Conservation (phyloP, 2,113 vertebrate species). For the Brachionichthys hirsutus region DNA sequence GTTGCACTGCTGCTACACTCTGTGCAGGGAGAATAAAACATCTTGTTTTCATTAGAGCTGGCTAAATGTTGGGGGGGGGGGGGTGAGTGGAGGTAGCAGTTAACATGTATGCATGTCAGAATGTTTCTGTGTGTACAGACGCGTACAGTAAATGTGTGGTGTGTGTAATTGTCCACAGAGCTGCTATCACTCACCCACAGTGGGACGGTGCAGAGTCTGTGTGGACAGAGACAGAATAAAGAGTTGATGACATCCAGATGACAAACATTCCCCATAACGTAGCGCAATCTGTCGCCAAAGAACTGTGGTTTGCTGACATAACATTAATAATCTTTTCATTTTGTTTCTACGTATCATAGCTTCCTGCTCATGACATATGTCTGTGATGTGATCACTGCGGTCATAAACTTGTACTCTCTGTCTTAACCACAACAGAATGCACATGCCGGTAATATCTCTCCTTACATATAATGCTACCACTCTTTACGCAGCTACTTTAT, state of each 20-base stretch:
- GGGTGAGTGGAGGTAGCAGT: conserved; percentile 47
- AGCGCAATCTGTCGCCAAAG: conserved; percentile 34
- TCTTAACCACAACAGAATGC: conserved; percentile 30
- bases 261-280: conserved; percentile 38
- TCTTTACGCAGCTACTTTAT: conserved; percentile 31
- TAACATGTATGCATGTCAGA: conserved; percentile 47
- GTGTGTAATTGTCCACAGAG: conserved; percentile 36
- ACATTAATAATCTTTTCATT: conserved; percentile 28
- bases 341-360: conserved; percentile 23
- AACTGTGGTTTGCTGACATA: conserved; percentile 41
- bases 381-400: conserved; percentile 27
- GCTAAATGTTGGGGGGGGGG: conserved; percentile 28
- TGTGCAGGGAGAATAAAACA: conserved; percentile 69
- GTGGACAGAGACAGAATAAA: conserved; percentile 39
- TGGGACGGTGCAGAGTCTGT: conserved; percentile 25
- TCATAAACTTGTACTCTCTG: conserved; percentile 14
- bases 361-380: conserved; percentile 18
- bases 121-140: conserved; percentile 19
- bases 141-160: conserved; percentile 23
- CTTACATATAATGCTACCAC: background rate
- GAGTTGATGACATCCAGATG: conserved; percentile 65
- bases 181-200: conserved; percentile 21
- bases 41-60: conserved; percentile 78
- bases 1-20: conserved; percentile 51
- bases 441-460: conserved; percentile 10